phyloP scores from a whole-genome alignment of 2,888 invertebrate genomes.

The Atrina japonica region DNA sequence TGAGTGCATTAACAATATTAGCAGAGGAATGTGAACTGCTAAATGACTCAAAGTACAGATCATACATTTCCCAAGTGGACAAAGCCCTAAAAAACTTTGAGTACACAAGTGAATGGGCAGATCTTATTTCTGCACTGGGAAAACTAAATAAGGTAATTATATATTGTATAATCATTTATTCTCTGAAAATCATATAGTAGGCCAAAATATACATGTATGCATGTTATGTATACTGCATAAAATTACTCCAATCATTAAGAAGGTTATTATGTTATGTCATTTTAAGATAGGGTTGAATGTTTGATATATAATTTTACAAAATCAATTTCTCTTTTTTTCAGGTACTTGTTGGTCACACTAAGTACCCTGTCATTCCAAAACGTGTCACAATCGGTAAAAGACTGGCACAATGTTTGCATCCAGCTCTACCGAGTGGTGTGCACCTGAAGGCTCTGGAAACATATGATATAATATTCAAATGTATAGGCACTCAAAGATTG shows the following conservation, averaged over 20 bases:
- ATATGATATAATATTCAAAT: slow-evolving; percentile 94
- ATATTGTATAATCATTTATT: background rate
- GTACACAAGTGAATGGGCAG: slow-evolving; percentile 97
- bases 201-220: too few species aligned
- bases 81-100: slow-evolving; percentile 95
- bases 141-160: slow-evolving; percentile 91
- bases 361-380: slow-evolving; percentile 92
- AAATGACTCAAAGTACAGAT: slow-evolving; percentile 90
- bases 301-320: too few species aligned
- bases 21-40: slow-evolving; percentile 89
- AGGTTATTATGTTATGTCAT: too few species aligned
- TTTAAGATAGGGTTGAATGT: too few species aligned
- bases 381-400: slow-evolving; percentile 93
- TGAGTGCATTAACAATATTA: slow-evolving; percentile 82
- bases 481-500: slow-evolving; percentile 89
- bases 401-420: slow-evolving; percentile 96
- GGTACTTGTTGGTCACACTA: slow-evolving; percentile 89
- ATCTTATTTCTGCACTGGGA: slow-evolving; percentile 93
- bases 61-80: slow-evolving; percentile 84
- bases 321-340: slow-evolving; percentile 76
- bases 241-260: too few species aligned
- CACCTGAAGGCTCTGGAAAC: slow-evolving; percentile 95
- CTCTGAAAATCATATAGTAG: too few species aligned
- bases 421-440: slow-evolving; percentile 93
- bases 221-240: too few species aligned